These are phyloP conservation scores for Opisthograptis luteolata DNA, from an alignment of 2,888 invertebrate species.

Conservation along the genomic window DNA sequence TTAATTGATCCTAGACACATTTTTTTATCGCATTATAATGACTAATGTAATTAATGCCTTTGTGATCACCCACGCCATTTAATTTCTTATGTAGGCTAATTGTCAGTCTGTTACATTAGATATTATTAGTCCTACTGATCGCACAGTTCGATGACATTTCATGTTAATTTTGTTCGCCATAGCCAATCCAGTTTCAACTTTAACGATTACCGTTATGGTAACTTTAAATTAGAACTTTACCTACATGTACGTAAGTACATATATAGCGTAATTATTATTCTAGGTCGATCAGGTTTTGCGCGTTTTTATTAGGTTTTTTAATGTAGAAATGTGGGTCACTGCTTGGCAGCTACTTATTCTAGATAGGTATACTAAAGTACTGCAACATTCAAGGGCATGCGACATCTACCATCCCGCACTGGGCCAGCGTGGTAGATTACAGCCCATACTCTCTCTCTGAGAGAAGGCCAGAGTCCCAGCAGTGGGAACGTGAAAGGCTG, in stretches of 20 bases:
- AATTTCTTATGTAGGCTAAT: conserved; percentile 26
- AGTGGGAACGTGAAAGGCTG: too few relatives aligned
- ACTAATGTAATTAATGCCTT: conserved; percentile 4
- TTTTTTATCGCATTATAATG: neutral
- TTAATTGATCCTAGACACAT: neutral
- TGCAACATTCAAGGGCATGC: too few relatives aligned
- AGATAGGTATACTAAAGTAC: too few relatives aligned
- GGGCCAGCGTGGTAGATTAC: too few relatives aligned
- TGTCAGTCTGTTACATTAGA: conserved; percentile 21
- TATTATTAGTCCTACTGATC: conserved; percentile 24
- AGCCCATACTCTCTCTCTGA: too few relatives aligned
- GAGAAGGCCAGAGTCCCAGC: too few relatives aligned
- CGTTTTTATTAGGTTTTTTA: too few relatives aligned
- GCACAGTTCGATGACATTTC: conserved; percentile 29
- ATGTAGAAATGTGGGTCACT: too few relatives aligned
- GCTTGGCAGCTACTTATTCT: too few relatives aligned
- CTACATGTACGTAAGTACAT: too few relatives aligned
- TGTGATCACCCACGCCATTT: conserved; percentile 9
- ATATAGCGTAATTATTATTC: neutral
- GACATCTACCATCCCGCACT: too few relatives aligned
- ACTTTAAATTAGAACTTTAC: conserved; percentile 2
- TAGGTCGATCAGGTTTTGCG: too few relatives aligned
- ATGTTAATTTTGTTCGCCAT: conserved; percentile 16
- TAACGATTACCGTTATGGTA: neutral
- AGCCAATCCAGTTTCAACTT: conserved; percentile 22